These are phyloP conservation scores for Diplodus sargus DNA, from an alignment of 2,797 vertebrate genomes.

Conservation along the genomic window DNA sequence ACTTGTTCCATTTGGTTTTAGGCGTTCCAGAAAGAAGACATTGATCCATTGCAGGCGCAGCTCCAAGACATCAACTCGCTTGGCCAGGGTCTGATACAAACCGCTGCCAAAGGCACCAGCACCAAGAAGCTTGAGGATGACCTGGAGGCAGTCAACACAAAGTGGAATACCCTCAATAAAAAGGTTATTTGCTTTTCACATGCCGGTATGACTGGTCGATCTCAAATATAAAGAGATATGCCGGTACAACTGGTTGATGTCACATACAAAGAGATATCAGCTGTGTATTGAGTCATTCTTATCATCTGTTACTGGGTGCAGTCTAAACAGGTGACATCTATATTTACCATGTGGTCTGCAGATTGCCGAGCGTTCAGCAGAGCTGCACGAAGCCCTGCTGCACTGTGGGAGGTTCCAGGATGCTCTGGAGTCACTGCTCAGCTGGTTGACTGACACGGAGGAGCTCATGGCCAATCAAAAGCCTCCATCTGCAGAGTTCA, in stretches of 20 bases:
- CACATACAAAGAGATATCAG: constrained; percentile 14
- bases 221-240: constrained; percentile 13
- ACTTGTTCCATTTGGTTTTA: constrained; percentile 71
- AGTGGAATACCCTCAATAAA: constrained; percentile 98
- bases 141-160: constrained; percentile 90
- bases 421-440: constrained; percentile 96
- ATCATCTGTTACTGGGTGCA: constrained; percentile 14
- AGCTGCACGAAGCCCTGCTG: constrained; percentile 96
- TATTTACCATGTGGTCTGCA: constrained; percentile 71
- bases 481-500: constrained; percentile 96
- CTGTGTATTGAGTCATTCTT: constrained; percentile 18
- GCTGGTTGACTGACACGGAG: constrained; percentile 98
- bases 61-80: constrained; percentile 94
- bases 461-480: constrained; percentile 98
- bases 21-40: constrained; percentile 96
- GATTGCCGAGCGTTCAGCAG: constrained; percentile 96
- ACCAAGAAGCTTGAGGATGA: constrained; percentile 91
- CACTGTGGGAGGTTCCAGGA: constrained; percentile 98
- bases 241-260: constrained; percentile 6
- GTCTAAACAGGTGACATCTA: constrained; percentile 50
- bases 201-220: constrained; percentile 6
- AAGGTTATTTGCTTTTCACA: constrained; percentile 85
- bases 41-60: constrained; percentile 92
- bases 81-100: constrained; percentile 95
- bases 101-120: constrained; percentile 90